Evolutionary conservation across 2,888 invertebrate genomes (phyloP), one percentile per base, ranked within the genome.

Genomic region (Helicoverpa assulta): DNA sequence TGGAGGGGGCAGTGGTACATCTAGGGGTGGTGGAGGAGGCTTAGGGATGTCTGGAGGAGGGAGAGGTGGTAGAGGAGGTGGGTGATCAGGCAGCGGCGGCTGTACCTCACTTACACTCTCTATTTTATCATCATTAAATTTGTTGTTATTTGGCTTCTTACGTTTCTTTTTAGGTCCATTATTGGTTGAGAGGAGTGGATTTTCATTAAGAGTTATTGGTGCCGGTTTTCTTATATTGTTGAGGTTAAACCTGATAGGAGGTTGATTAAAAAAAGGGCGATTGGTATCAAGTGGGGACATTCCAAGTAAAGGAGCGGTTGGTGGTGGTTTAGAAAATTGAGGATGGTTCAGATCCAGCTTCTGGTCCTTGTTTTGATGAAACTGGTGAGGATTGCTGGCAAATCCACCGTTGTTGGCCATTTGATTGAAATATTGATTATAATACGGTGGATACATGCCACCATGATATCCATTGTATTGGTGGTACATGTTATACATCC

Each of bases 151-250:
- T 76, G 82, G 85, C 80, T 97, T 96, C 92, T 97, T 98, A 63
- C 97, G 96, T 89, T 98, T 98, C 93, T 97, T 98, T 94, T 98
- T 98, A 0, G 96, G 96, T 14, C 96, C 96, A 68, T 96, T 96
- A 83, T 86, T 92, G 78, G 92, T 95, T 21, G 73, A 84, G 72
- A 93, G 84, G 21, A 95, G 91, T 55, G 95, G 95, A 84, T 94
- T 95, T 85, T 94, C 95, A 80, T 90, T 93, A 29, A 89, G 83
- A 58, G 91, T 89, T 74, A 93, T 82, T n/a, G 94, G 94, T 70
- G 93, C 85, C 70, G 93, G 89, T 85, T 95, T 95, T 75, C 92
- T 90, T 72, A 90, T 87, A 70, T 89, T 92, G 78, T 94, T 95
- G 5, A 96, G 87, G 88, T 96, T 95, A 85, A 96, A 96, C 77